A percentile compares a stretch with the other conserved stretches of the same genome.
These are phyloP conservation scores for Brachionus rotundiformis DNA, from an alignment of 1,140 invertebrate genomes.

Conservation along the genomic window DNA sequence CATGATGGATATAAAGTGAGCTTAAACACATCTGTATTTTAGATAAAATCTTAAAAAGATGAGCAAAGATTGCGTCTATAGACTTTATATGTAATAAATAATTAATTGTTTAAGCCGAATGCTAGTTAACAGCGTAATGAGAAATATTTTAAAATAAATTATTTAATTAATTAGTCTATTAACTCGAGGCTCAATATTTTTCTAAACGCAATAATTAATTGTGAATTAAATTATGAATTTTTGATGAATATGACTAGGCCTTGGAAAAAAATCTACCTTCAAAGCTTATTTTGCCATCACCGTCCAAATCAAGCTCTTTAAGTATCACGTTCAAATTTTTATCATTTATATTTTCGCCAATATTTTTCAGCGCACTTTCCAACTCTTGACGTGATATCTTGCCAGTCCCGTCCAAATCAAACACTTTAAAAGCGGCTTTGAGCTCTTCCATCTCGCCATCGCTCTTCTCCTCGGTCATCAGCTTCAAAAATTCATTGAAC, in stretches of 20 bases:
- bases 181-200: background rate
- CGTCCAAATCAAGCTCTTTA: constrained; percentile 15
- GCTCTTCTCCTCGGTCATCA: constrained; percentile 22
- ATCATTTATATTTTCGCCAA: constrained; percentile 47
- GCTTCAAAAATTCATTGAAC: constrained; percentile 23
- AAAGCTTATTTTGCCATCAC: constrained; percentile 37
- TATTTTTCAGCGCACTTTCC: background rate
- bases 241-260: background rate
- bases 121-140: no score
- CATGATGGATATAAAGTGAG: background rate
- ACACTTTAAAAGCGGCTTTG: constrained; percentile 15
- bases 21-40: background rate
- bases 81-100: no score
- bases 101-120: no score
- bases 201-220: background rate
- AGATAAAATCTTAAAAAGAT: background rate
- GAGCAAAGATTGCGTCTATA: background rate
- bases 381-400: background rate
- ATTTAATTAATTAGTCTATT: background rate
- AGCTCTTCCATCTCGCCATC: constrained; percentile 24
- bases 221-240: constrained; percentile 26
- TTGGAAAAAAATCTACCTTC: constrained; percentile 22
- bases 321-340: constrained; percentile 19
- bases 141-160: no score
- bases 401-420: constrained; percentile 35